A percentile compares a stretch with the other conserved stretches of the same genome.
Evolutionary conservation across 2,113 vertebrate genomes (phyloP).

Genomic region (Hoplias malabaricus): DNA sequence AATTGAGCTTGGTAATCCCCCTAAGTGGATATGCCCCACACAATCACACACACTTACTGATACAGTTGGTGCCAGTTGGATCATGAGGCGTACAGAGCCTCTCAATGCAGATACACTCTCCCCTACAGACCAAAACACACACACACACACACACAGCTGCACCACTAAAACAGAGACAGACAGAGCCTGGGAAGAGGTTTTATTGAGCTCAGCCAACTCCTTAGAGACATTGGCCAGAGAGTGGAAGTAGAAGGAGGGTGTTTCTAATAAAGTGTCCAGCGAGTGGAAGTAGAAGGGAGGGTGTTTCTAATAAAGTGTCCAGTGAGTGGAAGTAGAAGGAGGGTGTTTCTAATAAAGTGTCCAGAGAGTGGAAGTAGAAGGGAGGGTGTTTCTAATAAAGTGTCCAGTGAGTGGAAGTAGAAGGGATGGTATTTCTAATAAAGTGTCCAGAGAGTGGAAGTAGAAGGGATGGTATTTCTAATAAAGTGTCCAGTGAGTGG

Average conservation of each 20-base stretch:
- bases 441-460: no score
- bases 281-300: no score
- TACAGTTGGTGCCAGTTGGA: slow-evolving; percentile 36
- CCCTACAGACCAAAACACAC: no score
- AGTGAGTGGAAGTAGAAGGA: no score
- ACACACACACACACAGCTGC: slow-evolving; percentile 20
- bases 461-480: background rate
- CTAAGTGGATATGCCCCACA: slow-evolving; percentile 12
- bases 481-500: background rate
- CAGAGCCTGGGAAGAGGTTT: background rate
- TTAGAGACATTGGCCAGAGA: no score
- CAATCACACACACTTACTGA: background rate
- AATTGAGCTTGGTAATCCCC: slow-evolving; percentile 22
- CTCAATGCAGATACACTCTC: slow-evolving; percentile 35
- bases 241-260: background rate
- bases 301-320: no score
- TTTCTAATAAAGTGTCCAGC: background rate
- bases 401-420: no score
- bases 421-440: no score
- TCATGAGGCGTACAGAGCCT: slow-evolving; percentile 60
- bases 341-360: background rate
- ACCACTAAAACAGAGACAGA: background rate
- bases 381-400: background rate
- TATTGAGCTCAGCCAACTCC: no score
- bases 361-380: background rate